Conservation (phyloP, 2,113 vertebrate species). For the Festucalex cinctus region DNA sequence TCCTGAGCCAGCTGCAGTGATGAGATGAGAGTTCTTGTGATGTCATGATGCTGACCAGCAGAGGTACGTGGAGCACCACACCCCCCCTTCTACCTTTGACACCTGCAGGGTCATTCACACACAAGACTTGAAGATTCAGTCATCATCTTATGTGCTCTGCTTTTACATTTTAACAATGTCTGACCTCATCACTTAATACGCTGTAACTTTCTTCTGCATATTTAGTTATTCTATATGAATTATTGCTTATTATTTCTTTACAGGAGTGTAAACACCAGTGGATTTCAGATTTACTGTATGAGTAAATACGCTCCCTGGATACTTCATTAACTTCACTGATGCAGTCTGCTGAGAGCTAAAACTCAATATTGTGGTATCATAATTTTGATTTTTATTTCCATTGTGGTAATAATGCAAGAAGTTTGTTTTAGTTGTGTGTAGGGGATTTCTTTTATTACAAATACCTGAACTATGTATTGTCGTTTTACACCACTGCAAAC, state of each 20-base stretch:
- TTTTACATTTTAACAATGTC: not conserved
- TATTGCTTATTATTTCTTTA: not conserved
- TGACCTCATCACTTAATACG: not conserved
- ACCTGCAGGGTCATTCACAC: slow-evolving; percentile 32
- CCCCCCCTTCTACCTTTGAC: slow-evolving; percentile 62
- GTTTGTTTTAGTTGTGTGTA: too few relatives aligned
- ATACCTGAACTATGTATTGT: not conserved
- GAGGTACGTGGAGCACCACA: slow-evolving; percentile 55
- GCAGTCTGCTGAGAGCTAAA: not conserved
- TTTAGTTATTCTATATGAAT: not conserved
- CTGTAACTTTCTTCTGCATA: not conserved
- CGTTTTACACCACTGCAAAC: not conserved
- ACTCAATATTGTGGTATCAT: not conserved
- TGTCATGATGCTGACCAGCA: slow-evolving; percentile 63
- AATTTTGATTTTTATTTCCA: not conserved
- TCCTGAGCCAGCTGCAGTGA: slow-evolving; percentile 28
- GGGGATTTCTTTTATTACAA: not conserved
- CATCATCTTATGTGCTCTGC: not conserved
- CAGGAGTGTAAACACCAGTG: not conserved
- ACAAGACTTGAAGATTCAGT: not conserved
- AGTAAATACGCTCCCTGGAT: not conserved
- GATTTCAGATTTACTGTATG: not conserved
- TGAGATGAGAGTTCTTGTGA: slow-evolving; percentile 34
- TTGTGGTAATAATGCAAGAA: not conserved
- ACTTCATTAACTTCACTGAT: not conserved